Base-by-base conservation (phyloP, 2,113 vertebrate genomes). In the Chascanopsetta lugubris region DNA sequence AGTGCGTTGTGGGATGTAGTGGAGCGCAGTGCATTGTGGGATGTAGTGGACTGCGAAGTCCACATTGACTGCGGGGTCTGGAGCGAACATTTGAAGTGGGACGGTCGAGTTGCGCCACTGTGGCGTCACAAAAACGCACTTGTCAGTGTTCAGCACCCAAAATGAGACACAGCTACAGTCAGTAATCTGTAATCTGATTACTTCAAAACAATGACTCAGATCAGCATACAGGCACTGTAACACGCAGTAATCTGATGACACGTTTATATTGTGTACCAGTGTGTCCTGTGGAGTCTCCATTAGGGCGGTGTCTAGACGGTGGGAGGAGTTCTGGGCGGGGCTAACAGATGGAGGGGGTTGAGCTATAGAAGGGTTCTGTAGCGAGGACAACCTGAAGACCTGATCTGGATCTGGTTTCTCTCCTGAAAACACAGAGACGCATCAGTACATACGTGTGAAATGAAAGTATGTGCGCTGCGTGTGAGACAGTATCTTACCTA, bases 281-380 rank as follows among this genome's bases (percentile, higher is more conserved):
- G 97, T 99, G 88, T 99, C 96, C 82, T 99, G 97, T 0, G 97
- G 96, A 0, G 97, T 99, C 88, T 99, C 97, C 89, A 95, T 99
- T 51, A 99, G 93, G 61, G 97, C 94, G 0, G 94, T 94, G 80
- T 99, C 97, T 0, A 95, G 94, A 42, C 96, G 94, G 49, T 98
- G 95, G 61, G 93, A 92, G 68, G 95, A 92, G 56, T 95, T 94
- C 88, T 97, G 90, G 8, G 94, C 93, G 67, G 95, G 94, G 84
- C 95, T 96, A 59, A 95, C 91, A 74, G 96, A 93, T 6, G 94
- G 93, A 74, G 93, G 91, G 69, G 93, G 94, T 42, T 88, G 76
- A 48, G 93, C 88, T 73, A 85, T 63, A 18, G 93, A 95, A 61
- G 95, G 96, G 86, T 94, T 98, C 84, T 98, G 97, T 63, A 97